These are phyloP conservation scores for Dromococcyx pavoninus DNA, from an alignment of 2,797 vertebrate genomes.

Conservation along the genomic window DNA sequence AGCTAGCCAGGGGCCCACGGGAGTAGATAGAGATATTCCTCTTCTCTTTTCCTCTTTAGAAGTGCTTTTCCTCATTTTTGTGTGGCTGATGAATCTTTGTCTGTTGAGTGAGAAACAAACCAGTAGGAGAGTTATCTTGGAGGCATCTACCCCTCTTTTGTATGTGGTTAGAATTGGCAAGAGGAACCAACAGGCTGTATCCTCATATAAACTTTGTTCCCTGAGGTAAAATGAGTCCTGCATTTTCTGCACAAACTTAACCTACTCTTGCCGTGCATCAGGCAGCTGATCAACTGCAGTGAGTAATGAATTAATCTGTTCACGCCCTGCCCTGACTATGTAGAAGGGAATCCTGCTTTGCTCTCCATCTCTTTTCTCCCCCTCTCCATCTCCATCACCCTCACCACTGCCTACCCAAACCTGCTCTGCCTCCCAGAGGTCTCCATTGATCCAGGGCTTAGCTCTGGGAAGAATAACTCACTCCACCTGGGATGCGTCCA, in stretches of 20 bases:
- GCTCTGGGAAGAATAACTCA: background rate
- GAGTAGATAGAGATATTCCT: background rate
- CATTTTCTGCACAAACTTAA: background rate
- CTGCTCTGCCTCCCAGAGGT: background rate
- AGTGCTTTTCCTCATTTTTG: conserved; percentile 12
- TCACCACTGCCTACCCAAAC: background rate
- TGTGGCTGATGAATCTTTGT: background rate
- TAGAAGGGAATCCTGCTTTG: background rate
- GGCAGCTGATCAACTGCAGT: background rate
- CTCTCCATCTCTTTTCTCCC: background rate
- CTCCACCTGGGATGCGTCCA: conserved; percentile 28
- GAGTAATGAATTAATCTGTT: background rate
- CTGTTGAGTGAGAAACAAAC: conserved; percentile 43
- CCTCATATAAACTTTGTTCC: conserved; percentile 49
- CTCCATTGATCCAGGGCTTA: conserved; percentile 27
- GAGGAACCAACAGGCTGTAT: conserved; percentile 7
- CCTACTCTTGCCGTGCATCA: background rate
- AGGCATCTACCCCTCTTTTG: conserved; percentile 3
- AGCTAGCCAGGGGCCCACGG: background rate
- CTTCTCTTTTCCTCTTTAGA: background rate
- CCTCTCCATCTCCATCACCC: too few species aligned
- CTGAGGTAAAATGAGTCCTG: background rate
- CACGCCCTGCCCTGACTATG: background rate
- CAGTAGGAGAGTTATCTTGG: background rate
- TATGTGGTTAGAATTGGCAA: conserved; percentile 17